phyloP scores from a whole-genome alignment of 2,888 invertebrate genomes.

The Palloptera scutellata region DNA sequence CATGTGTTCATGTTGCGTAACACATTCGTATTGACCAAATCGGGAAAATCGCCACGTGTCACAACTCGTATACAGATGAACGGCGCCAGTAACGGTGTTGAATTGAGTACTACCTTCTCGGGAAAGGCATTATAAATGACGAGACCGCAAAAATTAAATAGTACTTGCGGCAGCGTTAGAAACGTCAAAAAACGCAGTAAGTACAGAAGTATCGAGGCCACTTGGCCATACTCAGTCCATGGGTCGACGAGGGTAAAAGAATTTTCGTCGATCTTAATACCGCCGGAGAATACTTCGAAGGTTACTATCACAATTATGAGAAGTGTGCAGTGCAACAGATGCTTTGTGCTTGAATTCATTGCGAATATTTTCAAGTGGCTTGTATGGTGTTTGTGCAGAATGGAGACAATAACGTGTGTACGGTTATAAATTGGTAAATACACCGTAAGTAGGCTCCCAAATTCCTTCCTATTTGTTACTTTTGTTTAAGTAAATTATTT shows the following conservation, averaged over 20 bases:
- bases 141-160: conserved; percentile 83
- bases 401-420: neutral
- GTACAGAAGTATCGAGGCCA: conserved; percentile 79
- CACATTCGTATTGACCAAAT: conserved; percentile 87
- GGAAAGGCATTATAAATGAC: conserved; percentile 94
- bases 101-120: conserved; percentile 86
- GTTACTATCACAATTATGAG: conserved; percentile 77
- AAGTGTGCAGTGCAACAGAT: conserved; percentile 80
- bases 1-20: conserved; percentile 87
- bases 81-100: conserved; percentile 89
- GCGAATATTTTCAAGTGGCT: neutral
- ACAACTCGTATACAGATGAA: conserved; percentile 95
- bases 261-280: conserved; percentile 69
- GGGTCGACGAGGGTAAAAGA: conserved; percentile 74
- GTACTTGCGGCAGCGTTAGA: conserved; percentile 86
- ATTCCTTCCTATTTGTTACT: neutral
- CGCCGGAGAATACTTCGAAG: conserved; percentile 76
- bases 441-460: neutral
- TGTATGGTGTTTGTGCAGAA: no score
- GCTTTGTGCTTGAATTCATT: conserved; percentile 70
- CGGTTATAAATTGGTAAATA: no score
- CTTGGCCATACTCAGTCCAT: conserved; percentile 81
- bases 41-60: conserved; percentile 92
- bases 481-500: neutral
- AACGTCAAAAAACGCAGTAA: conserved; percentile 81